Evolutionary conservation across 2,113 vertebrate genomes (phyloP), one percentile per base, ranked within the genome.

Genomic region (Takifugu flavidus): DNA sequence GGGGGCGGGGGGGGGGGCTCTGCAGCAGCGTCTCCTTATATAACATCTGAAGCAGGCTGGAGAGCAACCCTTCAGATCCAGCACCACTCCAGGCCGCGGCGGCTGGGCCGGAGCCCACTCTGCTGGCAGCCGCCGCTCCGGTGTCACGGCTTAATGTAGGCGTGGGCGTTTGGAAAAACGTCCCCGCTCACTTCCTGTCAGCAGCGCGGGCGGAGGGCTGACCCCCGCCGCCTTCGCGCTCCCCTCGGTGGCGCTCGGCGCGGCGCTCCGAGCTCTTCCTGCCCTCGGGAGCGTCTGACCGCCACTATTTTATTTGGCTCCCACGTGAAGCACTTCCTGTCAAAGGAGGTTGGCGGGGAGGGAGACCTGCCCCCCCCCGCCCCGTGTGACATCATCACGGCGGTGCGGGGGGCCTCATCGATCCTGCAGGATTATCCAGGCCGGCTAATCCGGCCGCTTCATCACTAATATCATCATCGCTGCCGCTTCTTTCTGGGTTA

Each of bases 401-500:
- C 82, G 79, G 72, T 83, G 81, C 70, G 78, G 80, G 79, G 74
- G 67, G 75, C 75, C 75, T 80, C 79, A 89, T 84, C 79, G 85
- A 88, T 86, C 84, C 67, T 73, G 72, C 86, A 78, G 82, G 76
- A 84, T 81, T 86, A 86, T 74, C 74, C 65, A 59, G 67, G 56
- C 66, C 65, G 47, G 72, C 82, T 79, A 74, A 86, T 81, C 81
- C 63, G 63, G 74, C 70, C 79, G 87, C 85, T 87, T 90, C 84
- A 85, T 86, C 89, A 85, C 70, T 86, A 87, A 86, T 86, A 86
- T 87, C 83, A 87, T 89, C 85, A 80, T 87, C 83, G 77, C 81
- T 74, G 77, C 72, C 65, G 79, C 86, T 90, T 88, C 88, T 86
- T 89, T 89, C 86, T 86, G 86, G 84, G 83, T 88, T 88, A 90